phyloP scores from a whole-genome alignment of 2,797 vertebrate species.

The Malurus splendens region DNA sequence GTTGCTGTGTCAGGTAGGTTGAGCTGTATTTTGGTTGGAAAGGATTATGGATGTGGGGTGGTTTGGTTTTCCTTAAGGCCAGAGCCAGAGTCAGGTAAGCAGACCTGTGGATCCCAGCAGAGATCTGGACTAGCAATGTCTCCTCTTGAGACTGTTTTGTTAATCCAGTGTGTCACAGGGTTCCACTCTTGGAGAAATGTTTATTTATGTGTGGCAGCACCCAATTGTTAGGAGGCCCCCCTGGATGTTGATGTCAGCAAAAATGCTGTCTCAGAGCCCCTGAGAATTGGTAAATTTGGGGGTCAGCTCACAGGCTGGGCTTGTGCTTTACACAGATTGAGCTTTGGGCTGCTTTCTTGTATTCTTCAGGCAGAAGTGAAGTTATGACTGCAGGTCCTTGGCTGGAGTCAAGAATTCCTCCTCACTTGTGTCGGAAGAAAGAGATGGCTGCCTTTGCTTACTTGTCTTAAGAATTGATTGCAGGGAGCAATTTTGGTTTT shows the following conservation, averaged over 20 bases:
- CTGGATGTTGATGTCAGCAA: neutral
- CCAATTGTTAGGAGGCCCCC: neutral
- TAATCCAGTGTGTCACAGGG: neutral
- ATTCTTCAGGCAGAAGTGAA: neutral
- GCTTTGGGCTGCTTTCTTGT: neutral
- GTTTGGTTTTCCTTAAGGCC: neutral
- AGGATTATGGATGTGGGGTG: neutral
- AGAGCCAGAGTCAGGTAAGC: neutral
- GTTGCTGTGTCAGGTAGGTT: neutral
- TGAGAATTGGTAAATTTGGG: neutral
- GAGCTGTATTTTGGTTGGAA: neutral
- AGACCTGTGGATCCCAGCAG: neutral
- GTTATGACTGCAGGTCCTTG: neutral
- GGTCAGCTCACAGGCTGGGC: neutral
- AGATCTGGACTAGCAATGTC: neutral
- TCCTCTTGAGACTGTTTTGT: accelerated
- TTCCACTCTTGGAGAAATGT: neutral
- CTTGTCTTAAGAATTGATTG: neutral
- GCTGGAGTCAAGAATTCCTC: neutral
- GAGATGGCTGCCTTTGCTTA: neutral
- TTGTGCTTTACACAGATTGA: neutral
- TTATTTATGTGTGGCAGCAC: neutral
- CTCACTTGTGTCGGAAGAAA: neutral
- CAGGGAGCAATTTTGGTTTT: neutral
- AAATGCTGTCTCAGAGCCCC: neutral